phyloP scores from a whole-genome alignment of 2,797 vertebrate species.

The Phoebastria nigripes region DNA sequence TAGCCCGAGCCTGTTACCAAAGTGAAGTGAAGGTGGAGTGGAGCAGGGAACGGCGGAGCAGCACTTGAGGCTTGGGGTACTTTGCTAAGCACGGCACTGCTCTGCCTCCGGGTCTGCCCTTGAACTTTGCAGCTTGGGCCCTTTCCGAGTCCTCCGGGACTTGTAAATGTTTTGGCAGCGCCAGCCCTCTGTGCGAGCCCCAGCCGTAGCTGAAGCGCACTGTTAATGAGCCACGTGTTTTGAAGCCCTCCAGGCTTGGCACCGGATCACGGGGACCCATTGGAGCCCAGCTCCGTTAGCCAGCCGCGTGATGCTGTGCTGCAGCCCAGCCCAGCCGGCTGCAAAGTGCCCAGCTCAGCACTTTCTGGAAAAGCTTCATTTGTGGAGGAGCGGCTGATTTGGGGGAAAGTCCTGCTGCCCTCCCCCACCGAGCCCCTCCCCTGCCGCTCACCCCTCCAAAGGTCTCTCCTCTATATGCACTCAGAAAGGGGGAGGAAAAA shows the following conservation, averaged over 20 bases:
- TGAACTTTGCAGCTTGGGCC: background rate
- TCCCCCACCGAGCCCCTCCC: background rate
- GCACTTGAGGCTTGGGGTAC: background rate
- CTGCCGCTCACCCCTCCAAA: background rate
- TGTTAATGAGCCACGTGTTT: constrained; percentile 5
- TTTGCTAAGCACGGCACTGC: background rate
- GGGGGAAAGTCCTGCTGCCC: background rate
- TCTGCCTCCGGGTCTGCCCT: background rate
- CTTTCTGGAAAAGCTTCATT: background rate
- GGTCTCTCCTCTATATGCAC: background rate
- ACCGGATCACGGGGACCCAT: fast-evolving
- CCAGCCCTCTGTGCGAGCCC: background rate
- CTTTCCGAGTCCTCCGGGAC: background rate
- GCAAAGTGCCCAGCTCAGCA: background rate
- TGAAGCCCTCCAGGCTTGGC: constrained; percentile 34
- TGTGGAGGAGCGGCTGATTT: fast-evolving
- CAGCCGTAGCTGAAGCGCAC: background rate
- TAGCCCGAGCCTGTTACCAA: background rate
- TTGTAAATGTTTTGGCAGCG: background rate
- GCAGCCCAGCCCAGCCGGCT: background rate
- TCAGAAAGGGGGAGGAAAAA: background rate
- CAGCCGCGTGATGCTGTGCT: fast-evolving
- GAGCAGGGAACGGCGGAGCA: background rate
- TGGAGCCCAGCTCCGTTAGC: background rate
- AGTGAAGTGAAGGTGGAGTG: background rate